Percentiles rank a stretch among this genome's conserved stretches.
phyloP scores from a whole-genome alignment of 1,140 invertebrate species.

The Andricus grossulariae region DNA sequence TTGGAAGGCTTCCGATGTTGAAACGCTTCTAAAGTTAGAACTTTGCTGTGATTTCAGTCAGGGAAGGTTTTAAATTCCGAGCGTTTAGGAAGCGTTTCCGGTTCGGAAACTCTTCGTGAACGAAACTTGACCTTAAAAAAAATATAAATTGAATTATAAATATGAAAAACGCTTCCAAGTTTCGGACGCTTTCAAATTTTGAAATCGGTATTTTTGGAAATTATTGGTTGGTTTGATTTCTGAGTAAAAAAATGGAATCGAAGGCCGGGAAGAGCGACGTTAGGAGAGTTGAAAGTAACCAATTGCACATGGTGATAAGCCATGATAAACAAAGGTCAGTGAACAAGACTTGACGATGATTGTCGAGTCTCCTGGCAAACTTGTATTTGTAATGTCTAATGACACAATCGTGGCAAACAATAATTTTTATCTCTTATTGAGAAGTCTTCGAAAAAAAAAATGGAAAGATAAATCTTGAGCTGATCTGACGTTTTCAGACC shows the following conservation, averaged over 20 bases:
- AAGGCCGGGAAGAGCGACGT: background rate
- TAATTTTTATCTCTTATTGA: background rate
- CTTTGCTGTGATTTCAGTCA: no score
- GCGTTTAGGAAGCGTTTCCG: no score
- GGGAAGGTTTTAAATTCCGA: no score
- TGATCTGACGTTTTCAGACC: slow-evolving; percentile 32
- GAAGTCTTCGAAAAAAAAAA: background rate
- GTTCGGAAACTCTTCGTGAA: no score
- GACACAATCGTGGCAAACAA: slow-evolving; percentile 11
- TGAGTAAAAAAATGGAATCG: background rate
- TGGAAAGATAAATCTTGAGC: slow-evolving; percentile 32
- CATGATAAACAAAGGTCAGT: slow-evolving; percentile 38
- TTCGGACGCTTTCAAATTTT: no score
- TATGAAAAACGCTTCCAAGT: no score
- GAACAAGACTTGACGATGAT: slow-evolving; percentile 29
- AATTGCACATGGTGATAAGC: slow-evolving; percentile 17
- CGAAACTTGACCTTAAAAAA: no score
- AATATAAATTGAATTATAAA: no score
- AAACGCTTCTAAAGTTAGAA: no score
- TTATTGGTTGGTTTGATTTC: no score
- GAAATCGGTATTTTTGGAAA: no score
- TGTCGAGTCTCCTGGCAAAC: slow-evolving; percentile 12
- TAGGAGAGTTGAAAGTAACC: slow-evolving; percentile 13
- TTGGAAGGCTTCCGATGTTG: no score
- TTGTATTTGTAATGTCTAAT: background rate